Evolutionary conservation across 2,888 invertebrate species (phyloP).

Genomic region (Aquatica leii): DNA sequence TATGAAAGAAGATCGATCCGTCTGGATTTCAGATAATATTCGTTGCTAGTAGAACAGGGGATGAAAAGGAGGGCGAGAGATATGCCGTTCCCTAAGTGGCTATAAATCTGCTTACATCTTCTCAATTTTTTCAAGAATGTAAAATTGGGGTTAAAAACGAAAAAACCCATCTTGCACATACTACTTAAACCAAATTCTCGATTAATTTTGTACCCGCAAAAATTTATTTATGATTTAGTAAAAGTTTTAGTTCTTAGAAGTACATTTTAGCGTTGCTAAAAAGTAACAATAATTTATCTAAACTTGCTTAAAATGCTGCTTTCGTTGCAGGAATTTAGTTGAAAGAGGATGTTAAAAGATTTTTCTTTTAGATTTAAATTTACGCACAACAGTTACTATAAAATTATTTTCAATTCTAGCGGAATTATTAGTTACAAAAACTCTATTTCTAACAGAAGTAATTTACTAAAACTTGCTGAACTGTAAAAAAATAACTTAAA

Average conservation of each 20-base stretch:
- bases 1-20: conserved; percentile 22
- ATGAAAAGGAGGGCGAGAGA: conserved; percentile 22
- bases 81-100: conserved; percentile 27
- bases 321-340: conserved; percentile 17
- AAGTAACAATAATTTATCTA: conserved; percentile 19
- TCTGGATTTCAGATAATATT: conserved; percentile 26
- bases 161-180: not conserved
- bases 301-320: conserved; percentile 25
- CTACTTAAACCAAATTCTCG: conserved; percentile 6
- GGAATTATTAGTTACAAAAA: no score
- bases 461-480: no score
- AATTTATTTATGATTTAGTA: no score
- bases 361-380: conserved; percentile 13
- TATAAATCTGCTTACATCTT: conserved; percentile 32
- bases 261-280: no score
- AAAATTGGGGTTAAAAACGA: conserved; percentile 1
- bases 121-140: conserved; percentile 27
- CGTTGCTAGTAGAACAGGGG: conserved; percentile 17
- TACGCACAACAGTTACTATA: conserved; percentile 12
- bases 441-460: no score
- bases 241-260: no score
- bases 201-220: not conserved
- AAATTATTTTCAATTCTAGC: no score
- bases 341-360: conserved; percentile 16
- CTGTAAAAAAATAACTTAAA: no score